Conservation (phyloP, 2,113 vertebrate species). For the Ursus arctos region DNA sequence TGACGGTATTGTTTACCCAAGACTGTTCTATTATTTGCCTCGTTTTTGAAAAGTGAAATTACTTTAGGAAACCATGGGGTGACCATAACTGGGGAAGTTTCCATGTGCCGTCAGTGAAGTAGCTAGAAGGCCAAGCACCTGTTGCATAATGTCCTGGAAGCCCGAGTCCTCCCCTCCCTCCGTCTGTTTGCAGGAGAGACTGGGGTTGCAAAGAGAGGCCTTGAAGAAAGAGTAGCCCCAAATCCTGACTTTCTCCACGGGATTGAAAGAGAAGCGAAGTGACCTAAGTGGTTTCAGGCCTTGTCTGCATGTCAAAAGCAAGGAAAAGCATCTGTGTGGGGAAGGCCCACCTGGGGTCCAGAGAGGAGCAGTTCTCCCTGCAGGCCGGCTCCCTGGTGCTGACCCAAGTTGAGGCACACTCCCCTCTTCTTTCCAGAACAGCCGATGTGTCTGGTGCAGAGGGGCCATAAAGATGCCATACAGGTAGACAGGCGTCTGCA, state of each 20-base stretch:
- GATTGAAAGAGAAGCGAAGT: accelerated
- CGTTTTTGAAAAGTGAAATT: neutral
- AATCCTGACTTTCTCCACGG: accelerated
- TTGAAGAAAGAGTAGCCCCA: neutral
- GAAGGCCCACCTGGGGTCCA: accelerated
- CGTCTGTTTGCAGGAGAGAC: neutral
- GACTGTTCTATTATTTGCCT: accelerated
- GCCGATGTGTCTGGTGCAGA: neutral
- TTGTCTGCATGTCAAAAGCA: accelerated
- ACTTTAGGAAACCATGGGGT: neutral
- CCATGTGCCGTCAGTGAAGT: accelerated
- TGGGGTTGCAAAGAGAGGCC: neutral
- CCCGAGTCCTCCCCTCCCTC: neutral
- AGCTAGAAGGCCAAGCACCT: neutral
- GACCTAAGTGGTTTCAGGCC: neutral
- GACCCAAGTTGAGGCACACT: neutral
- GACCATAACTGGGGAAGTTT: no score
- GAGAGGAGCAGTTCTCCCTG: neutral
- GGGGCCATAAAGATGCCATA: neutral
- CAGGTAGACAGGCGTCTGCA: neutral
- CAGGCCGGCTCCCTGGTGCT: neutral
- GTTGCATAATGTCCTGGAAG: accelerated
- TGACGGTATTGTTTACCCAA: neutral
- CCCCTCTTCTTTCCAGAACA: neutral
- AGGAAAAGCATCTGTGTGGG: neutral